Conservation (phyloP, 2,113 vertebrate species). For the Hemicordylus capensis region DNA sequence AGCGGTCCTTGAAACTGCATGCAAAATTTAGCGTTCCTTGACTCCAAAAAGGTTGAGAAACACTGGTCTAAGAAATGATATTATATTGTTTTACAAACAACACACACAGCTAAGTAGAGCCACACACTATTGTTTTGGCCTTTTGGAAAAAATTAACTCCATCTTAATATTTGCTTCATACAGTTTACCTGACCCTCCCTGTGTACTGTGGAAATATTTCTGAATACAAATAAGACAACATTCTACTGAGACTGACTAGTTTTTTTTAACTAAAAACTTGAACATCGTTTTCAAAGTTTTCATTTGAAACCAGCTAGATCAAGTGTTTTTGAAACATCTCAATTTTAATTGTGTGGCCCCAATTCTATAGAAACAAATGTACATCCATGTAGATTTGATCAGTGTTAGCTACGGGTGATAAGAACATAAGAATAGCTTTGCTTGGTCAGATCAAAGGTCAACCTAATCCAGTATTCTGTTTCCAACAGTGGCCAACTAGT, state of each 20-base stretch:
- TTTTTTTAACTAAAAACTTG: background rate
- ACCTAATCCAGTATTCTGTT: background rate
- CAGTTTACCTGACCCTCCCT: background rate
- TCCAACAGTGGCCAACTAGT: background rate
- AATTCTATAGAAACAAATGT: background rate
- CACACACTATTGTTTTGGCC: background rate
- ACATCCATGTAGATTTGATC: background rate
- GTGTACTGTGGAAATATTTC: background rate
- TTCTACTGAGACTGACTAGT: background rate
- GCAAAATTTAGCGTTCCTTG: slow-evolving; percentile 47
- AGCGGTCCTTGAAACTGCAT: too few species aligned
- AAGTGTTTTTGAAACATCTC: background rate
- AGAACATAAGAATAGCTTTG: background rate
- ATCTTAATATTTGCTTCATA: background rate
- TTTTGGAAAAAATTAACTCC: background rate
- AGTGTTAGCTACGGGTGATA: background rate
- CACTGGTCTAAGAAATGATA: background rate
- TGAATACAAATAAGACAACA: background rate
- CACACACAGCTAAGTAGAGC: background rate
- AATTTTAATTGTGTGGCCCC: background rate
- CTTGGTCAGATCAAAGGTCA: background rate
- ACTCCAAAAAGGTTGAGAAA: slow-evolving; percentile 36
- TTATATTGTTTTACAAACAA: slow-evolving; percentile 5
- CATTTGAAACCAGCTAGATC: background rate
- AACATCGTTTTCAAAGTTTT: too few species aligned